phyloP scores from a whole-genome alignment of 2,888 invertebrate species.

The Cheilosia vernalis region DNA sequence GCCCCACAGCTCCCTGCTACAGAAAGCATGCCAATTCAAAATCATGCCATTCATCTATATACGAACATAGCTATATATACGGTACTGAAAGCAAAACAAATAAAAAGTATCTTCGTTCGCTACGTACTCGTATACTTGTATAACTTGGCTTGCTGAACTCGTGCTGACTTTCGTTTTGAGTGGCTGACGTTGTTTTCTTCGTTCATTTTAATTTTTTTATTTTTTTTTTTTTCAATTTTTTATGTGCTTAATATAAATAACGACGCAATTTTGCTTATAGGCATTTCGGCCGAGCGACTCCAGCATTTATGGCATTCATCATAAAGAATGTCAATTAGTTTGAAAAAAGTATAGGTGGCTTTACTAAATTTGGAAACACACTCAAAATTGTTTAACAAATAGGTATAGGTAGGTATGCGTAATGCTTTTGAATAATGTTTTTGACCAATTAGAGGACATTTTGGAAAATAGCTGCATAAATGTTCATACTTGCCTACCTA shows the following conservation, averaged over 20 bases:
- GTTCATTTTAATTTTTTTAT: slow-evolving; percentile 36
- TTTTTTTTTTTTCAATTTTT: slow-evolving; percentile 32
- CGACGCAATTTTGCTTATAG: slow-evolving; percentile 62
- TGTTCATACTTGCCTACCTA: neutral
- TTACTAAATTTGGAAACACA: slow-evolving; percentile 29
- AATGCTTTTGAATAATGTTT: no score
- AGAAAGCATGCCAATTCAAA: slow-evolving; percentile 58
- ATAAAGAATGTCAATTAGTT: slow-evolving; percentile 56
- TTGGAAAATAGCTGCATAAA: neutral
- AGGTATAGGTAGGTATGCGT: neutral
- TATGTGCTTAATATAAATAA: slow-evolving; percentile 32
- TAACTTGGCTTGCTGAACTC: slow-evolving; percentile 73
- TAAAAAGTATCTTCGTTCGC: slow-evolving; percentile 38
- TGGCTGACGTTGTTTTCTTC: slow-evolving; percentile 60
- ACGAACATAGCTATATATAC: slow-evolving; percentile 30
- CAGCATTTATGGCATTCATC: slow-evolving; percentile 61
- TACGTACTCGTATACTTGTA: slow-evolving; percentile 37
- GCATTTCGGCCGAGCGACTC: slow-evolving; percentile 65
- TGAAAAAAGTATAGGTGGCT: slow-evolving; percentile 34
- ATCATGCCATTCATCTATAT: slow-evolving; percentile 63
- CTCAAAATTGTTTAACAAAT: neutral
- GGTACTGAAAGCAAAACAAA: slow-evolving; percentile 46
- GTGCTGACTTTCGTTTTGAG: slow-evolving; percentile 74
- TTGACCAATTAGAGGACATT: neutral
- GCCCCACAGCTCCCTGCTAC: slow-evolving; percentile 38